A percentile compares a stretch with the other conserved stretches of the same genome.
Evolutionary conservation across 2,113 vertebrate species (phyloP).

Genomic region (Pogona vitticeps): DNA sequence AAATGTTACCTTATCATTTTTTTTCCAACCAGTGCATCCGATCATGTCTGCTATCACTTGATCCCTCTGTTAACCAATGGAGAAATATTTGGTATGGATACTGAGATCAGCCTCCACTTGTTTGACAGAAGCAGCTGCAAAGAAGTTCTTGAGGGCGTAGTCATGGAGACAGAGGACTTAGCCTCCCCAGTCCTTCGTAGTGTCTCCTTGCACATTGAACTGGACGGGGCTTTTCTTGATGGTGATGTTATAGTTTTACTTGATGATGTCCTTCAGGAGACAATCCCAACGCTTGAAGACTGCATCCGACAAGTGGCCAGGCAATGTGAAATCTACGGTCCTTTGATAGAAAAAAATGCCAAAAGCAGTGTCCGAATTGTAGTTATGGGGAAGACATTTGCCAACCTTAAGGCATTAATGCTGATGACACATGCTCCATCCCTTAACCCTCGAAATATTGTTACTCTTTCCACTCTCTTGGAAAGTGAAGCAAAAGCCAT

Average conservation of each 20-base stretch:
- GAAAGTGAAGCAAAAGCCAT: slow-evolving; percentile 82
- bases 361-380: slow-evolving; percentile 79
- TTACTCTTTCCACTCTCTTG: slow-evolving; percentile 78
- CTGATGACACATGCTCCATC: slow-evolving; percentile 73
- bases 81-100: slow-evolving; percentile 77
- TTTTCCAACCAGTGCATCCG: slow-evolving; percentile 78
- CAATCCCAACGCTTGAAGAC: slow-evolving; percentile 45
- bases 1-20: slow-evolving; percentile 19
- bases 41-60: slow-evolving; percentile 76
- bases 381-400: slow-evolving; percentile 80
- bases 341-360: slow-evolving; percentile 82
- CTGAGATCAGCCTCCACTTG: slow-evolving; percentile 83
- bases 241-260: slow-evolving; percentile 86
- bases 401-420: slow-evolving; percentile 82
- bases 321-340: slow-evolving; percentile 78
- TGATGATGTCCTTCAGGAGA: slow-evolving; percentile 72
- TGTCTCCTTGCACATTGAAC: slow-evolving; percentile 76
- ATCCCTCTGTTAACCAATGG: slow-evolving; percentile 82
- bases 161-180: slow-evolving; percentile 80
- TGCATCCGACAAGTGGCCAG: slow-evolving; percentile 66
- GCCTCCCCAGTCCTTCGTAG: slow-evolving; percentile 74
- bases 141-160: slow-evolving; percentile 68
- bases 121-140: slow-evolving; percentile 70
- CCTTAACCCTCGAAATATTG: slow-evolving; percentile 76
- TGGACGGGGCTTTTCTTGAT: slow-evolving; percentile 78